phyloP scores from a whole-genome alignment of 2,113 vertebrate genomes.

The Meles meles region DNA sequence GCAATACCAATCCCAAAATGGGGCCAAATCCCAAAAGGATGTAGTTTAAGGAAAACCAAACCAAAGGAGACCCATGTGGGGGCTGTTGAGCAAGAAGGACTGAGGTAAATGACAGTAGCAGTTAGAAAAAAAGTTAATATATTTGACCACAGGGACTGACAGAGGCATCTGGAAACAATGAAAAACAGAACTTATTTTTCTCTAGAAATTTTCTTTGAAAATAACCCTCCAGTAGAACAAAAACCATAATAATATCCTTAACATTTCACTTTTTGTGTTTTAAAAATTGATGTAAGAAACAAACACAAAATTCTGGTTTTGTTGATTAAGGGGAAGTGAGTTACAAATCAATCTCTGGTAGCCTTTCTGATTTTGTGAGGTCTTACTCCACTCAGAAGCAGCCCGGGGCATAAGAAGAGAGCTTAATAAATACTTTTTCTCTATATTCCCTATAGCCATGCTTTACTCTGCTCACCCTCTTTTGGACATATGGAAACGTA shows the following conservation, averaged over 20 bases:
- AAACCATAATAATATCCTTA: constrained; percentile 47
- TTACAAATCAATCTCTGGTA: constrained; percentile 51
- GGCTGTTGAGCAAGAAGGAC: constrained; percentile 46
- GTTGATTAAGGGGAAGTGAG: constrained; percentile 71
- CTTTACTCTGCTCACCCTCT: background rate
- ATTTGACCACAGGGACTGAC: constrained; percentile 43
- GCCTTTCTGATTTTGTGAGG: constrained; percentile 70
- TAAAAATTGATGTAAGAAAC: constrained; percentile 66
- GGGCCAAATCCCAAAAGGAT: background rate
- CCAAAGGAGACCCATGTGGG: background rate
- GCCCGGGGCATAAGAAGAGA: constrained; percentile 28
- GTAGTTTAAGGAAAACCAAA: constrained; percentile 38
- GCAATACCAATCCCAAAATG: background rate
- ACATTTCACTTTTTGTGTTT: constrained; percentile 72
- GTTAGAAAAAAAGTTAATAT: constrained; percentile 46
- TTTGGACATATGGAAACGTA: constrained; percentile 45
- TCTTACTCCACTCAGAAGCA: constrained; percentile 65
- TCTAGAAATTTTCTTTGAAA: constrained; percentile 77
- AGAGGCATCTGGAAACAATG: constrained; percentile 77
- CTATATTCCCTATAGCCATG: constrained; percentile 1
- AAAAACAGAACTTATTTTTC: constrained; percentile 72
- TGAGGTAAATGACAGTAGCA: constrained; percentile 60
- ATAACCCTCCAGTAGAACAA: constrained; percentile 68
- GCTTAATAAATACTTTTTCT: constrained; percentile 58
- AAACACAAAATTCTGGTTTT: constrained; percentile 65